A percentile compares a stretch with the other conserved stretches of the same genome.
phyloP scores from a whole-genome alignment of 2,797 vertebrate species.

The Galago senegalensis region DNA sequence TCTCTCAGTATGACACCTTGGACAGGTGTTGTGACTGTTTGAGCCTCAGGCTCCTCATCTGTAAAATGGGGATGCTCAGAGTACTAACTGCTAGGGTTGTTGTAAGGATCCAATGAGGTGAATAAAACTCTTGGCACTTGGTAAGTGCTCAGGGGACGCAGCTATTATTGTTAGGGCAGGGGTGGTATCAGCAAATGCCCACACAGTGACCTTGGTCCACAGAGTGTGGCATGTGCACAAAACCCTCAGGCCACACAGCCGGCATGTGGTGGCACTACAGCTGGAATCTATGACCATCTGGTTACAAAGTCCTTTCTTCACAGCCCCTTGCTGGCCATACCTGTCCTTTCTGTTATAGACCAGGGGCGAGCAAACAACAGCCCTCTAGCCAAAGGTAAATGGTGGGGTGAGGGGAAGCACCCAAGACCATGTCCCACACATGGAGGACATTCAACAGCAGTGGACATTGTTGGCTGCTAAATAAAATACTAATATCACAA shows the following conservation, averaged over 20 bases:
- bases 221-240: no score
- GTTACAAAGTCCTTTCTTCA: no score
- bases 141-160: rapidly evolving
- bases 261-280: no score
- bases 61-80: not conserved
- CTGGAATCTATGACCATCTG: no score
- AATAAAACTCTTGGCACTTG: not conserved
- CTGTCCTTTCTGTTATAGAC: no score
- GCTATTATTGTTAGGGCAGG: rapidly evolving
- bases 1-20: not conserved
- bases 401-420: not conserved
- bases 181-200: rapidly evolving
- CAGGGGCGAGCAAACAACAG: no score
- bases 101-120: not conserved
- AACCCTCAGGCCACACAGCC: no score
- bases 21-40: not conserved
- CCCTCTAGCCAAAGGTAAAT: no score
- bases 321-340: no score
- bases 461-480: not conserved
- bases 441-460: rapidly evolving
- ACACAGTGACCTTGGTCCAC: not conserved
- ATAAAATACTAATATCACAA: not conserved
- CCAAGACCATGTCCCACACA: rapidly evolving
- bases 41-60: not conserved
- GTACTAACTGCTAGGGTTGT: not conserved